Evolutionary conservation across 1,140 invertebrate species (phyloP), one percentile per base, ranked within the genome.

Genomic region (Zaprionus taronus): DNA sequence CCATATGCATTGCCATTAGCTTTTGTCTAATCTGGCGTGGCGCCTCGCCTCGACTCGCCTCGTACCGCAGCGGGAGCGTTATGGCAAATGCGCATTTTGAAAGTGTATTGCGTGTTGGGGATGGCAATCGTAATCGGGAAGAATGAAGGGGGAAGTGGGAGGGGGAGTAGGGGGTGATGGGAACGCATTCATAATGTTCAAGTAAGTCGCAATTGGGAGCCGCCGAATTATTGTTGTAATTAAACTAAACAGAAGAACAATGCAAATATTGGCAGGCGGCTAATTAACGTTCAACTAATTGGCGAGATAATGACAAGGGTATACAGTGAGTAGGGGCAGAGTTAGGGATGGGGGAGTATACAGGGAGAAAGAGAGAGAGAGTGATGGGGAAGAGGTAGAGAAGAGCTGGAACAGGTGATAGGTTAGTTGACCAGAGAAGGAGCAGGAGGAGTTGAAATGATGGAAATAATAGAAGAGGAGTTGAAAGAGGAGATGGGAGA

Each of bases 281-380:
- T 84, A 84, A 84, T 85, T 81, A 70, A 51, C 73, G 77, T 61
- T 67, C 53, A 70, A 77, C 83, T 86, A 86, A 86, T 86, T 86
- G 81, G 47, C 76, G 53, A 73, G 58, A 70, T 86, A 80, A 86
- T 82, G 62, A 74, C 72, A 85, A 61, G 41, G 67, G 58, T 51
- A 72, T 24, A 66, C 20, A 69, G 24, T 60, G 14, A 17, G 31
- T 7, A 28, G 53, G 28, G 3, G 24, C 38, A 24, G 47, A 1
- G 47, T 17, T 7, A 12, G 15, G n/a, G 36, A 3, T 38, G n/a
- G n/a, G 41, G 3, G 20, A 28, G 26, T 6, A 28, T 28, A 28
- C 5, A 49, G 20, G 9, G 20, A 20, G 4, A 3, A 2, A 11
- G 0, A 7, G 28, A 28, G 28, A 31, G 20, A 22, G 47, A 22